Evolutionary conservation across 2,888 invertebrate species (phyloP).

Genomic region (Hofmannophila pseudospretella): DNA sequence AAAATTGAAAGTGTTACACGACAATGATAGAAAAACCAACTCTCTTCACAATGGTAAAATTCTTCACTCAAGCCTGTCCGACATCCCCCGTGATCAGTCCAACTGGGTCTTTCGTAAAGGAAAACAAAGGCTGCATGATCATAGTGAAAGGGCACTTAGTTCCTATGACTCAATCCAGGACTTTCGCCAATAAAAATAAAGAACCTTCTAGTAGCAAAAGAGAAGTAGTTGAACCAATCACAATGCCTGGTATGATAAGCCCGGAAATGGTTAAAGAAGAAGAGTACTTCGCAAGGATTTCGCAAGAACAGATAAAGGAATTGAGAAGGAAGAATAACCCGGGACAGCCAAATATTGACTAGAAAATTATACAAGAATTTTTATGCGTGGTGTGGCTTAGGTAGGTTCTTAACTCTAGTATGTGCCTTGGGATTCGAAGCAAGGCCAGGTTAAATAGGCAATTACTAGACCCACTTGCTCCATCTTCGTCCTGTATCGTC

Average conservation of each 20-base stretch:
- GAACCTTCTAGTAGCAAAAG: conserved; percentile 12
- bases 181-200: conserved; percentile 7
- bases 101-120: background rate
- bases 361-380: too few species aligned
- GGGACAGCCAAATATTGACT: too few species aligned
- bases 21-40: too few species aligned
- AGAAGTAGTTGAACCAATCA: conserved; percentile 17
- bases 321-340: conserved; percentile 22
- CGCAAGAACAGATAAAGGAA: conserved; percentile 32
- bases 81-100: background rate
- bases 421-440: too few species aligned
- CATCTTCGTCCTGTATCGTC: too few species aligned
- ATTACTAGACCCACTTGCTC: too few species aligned
- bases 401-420: too few species aligned
- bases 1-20: too few species aligned
- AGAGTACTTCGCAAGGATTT: conserved; percentile 32
- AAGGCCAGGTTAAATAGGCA: too few species aligned
- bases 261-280: conserved; percentile 32
- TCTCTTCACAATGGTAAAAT: conserved; percentile 16
- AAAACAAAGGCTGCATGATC: conserved; percentile 7
- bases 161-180: conserved; percentile 10
- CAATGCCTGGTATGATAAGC: conserved; percentile 37
- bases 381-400: too few species aligned
- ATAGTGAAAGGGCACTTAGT: conserved; percentile 12
- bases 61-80: conserved; percentile 12